Percentiles rank a stretch among this genome's conserved stretches.
phyloP scores from a whole-genome alignment of 2,797 vertebrate species.

The Hyperoplus immaculatus region DNA sequence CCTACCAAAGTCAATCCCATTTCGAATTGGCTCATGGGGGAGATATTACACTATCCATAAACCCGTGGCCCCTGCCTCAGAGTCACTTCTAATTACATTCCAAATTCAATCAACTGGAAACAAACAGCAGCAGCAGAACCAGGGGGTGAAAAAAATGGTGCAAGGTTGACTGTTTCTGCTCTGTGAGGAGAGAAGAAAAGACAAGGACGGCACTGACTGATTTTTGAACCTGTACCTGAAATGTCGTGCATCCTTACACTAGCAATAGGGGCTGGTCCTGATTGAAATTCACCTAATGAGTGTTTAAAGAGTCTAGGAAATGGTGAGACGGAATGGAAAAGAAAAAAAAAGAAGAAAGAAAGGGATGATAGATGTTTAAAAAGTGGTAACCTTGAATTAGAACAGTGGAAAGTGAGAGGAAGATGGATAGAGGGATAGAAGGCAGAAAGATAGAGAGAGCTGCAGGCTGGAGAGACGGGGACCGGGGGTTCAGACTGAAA shows the following conservation, averaged over 20 bases:
- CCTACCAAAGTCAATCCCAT: slow-evolving; percentile 71
- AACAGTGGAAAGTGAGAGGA: slow-evolving; percentile 34
- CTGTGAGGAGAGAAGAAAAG: neutral
- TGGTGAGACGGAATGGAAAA: slow-evolving; percentile 34
- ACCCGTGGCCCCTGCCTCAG: slow-evolving; percentile 64
- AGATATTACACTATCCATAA: slow-evolving; percentile 66
- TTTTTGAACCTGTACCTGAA: slow-evolving; percentile 37
- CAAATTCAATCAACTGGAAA: slow-evolving; percentile 74
- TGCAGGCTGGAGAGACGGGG: slow-evolving; percentile 57
- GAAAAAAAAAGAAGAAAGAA: neutral
- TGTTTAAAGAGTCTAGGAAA: slow-evolving; percentile 53
- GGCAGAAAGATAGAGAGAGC: slow-evolving; percentile 38
- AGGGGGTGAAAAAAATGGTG: slow-evolving; percentile 27
- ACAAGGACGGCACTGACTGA: neutral
- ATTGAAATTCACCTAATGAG: slow-evolving; percentile 65
- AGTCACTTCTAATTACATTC: slow-evolving; percentile 75
- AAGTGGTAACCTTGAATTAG: slow-evolving; percentile 58
- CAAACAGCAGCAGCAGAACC: slow-evolving; percentile 59
- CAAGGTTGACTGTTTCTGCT: slow-evolving; percentile 26
- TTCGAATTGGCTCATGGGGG: slow-evolving; percentile 68
- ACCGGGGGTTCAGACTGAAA: slow-evolving; percentile 74
- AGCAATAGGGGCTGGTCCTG: slow-evolving; percentile 35
- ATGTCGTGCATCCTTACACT: slow-evolving; percentile 20
- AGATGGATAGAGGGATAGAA: slow-evolving; percentile 54
- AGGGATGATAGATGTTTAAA: slow-evolving; percentile 54